Evolutionary conservation across 1,140 invertebrate genomes (phyloP).

Genomic region (Popillia japonica): DNA sequence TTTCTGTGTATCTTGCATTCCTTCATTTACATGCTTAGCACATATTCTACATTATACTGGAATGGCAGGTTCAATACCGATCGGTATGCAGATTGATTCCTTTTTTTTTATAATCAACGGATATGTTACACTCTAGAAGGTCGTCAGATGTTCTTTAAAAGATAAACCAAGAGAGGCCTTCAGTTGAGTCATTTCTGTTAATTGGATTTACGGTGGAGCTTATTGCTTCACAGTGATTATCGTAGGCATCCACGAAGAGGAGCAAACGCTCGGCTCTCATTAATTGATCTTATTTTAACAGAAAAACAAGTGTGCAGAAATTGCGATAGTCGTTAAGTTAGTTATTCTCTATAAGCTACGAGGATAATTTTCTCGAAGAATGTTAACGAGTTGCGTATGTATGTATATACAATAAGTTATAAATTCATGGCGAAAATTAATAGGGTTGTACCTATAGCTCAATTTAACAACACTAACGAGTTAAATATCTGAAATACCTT

Average conservation of each 20-base stretch:
- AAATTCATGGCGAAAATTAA: not conserved
- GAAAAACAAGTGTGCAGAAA: conserved; percentile 10
- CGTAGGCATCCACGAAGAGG: not conserved
- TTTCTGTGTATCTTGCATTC: no score
- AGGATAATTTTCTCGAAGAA: not conserved
- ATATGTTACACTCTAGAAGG: not conserved
- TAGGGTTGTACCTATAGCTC: not conserved
- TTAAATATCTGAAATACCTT: no score
- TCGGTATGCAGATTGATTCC: conserved; percentile 1
- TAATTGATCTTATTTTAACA: conserved; percentile 22
- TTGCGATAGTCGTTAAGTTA: conserved; percentile 3
- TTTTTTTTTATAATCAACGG: not conserved
- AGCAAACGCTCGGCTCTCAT: not conserved
- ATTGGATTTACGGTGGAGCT: conserved; percentile 21
- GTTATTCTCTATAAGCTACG: not conserved
- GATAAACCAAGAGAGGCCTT: not conserved
- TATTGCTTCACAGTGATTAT: conserved; percentile 5
- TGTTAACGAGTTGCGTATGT: conserved; percentile 8
- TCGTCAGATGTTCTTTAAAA: not conserved
- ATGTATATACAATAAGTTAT: not conserved
- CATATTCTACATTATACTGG: not conserved
- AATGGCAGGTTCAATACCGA: not conserved
- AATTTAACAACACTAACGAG: no score
- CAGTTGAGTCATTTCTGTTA: conserved; percentile 33
- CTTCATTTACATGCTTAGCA: not conserved